Conservation (phyloP, 53 echinoderm and acorn worm species). For the Mesocentrotus franciscanus region DNA sequence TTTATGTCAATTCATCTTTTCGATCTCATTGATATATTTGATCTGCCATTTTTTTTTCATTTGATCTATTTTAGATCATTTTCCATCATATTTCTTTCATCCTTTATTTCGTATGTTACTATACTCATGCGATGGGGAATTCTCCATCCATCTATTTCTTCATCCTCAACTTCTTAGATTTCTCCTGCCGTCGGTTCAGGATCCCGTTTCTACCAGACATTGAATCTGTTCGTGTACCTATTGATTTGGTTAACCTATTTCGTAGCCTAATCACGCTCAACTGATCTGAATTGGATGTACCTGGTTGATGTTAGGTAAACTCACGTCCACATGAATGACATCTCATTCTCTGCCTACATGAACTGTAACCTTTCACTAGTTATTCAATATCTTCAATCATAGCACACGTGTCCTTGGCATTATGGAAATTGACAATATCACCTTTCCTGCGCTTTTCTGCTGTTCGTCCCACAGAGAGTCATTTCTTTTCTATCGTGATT, state of each 20-base stretch:
- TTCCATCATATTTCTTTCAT: background rate
- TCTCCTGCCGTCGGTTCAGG: no score
- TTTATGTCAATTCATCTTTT: background rate
- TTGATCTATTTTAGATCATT: background rate
- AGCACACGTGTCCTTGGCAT: slow-evolving; percentile 15
- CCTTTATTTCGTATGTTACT: background rate
- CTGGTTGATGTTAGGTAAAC: background rate
- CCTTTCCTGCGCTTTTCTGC: background rate
- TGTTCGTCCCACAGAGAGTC: background rate
- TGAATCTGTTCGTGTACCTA: background rate
- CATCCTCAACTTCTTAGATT: background rate
- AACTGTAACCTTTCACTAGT: slow-evolving; percentile 21
- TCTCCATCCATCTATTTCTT: background rate
- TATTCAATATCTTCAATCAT: slow-evolving; percentile 27
- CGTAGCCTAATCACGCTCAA: background rate
- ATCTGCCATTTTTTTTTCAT: background rate
- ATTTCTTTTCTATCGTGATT: background rate
- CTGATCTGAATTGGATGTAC: slow-evolving; percentile 28
- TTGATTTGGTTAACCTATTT: slow-evolving; percentile 44
- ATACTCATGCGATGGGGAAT: background rate
- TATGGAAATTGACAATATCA: slow-evolving; percentile 27
- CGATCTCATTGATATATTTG: background rate
- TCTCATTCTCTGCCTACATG: background rate
- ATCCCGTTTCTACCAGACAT: background rate
- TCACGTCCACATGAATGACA: background rate